Evolutionary conservation across 2,113 vertebrate species (phyloP).

Genomic region (Tonatia bakeri): DNA sequence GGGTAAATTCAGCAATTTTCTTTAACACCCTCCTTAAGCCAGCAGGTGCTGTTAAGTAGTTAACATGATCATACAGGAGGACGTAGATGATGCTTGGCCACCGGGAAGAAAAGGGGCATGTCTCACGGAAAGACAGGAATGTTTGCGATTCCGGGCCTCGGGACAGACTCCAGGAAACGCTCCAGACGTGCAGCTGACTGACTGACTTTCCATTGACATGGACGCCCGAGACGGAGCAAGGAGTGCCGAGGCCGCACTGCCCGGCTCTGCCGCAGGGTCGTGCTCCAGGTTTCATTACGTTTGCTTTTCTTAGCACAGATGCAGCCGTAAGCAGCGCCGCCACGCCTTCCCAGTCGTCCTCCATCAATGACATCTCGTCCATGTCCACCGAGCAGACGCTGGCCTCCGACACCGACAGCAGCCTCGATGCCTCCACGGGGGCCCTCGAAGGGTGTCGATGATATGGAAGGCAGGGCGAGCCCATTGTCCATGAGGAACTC

Average conservation of each 20-base stretch:
- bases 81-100: neutral
- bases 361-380: constrained; percentile 98
- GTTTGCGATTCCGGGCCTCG: neutral
- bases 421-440: constrained; percentile 93
- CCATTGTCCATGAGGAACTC: constrained; percentile 68
- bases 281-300: constrained; percentile 84
- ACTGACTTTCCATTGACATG: neutral
- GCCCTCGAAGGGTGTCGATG: constrained; percentile 93
- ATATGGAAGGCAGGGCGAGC: constrained; percentile 69
- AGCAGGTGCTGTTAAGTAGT: neutral
- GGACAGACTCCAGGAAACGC: neutral
- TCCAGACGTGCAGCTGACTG: neutral
- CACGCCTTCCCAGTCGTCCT: constrained; percentile 95
- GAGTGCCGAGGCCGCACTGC: neutral
- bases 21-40: constrained; percentile 11
- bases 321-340: constrained; percentile 91
- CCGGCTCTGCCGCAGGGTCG: constrained; percentile 64
- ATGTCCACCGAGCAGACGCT: constrained; percentile 98
- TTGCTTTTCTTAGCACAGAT: constrained; percentile 87
- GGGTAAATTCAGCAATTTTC: neutral
- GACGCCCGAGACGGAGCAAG: neutral
- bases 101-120: neutral
- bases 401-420: constrained; percentile 99
- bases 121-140: neutral
- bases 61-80: neutral